phyloP scores from a whole-genome alignment of 2,113 vertebrate genomes.

The Aphyosemion australe region DNA sequence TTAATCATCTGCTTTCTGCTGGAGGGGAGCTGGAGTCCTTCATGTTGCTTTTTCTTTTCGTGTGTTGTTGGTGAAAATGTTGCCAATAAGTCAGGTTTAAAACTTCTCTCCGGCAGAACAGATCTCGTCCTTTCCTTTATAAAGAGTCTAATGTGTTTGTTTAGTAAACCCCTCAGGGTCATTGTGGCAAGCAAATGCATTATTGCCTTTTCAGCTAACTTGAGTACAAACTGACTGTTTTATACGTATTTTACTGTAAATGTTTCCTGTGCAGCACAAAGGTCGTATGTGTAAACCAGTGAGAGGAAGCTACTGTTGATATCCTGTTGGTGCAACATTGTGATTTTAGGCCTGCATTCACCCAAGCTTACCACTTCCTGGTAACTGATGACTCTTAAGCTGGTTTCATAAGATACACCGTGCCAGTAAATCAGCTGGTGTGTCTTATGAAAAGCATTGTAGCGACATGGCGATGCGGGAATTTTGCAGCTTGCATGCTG shows the following conservation, averaged over 20 bases:
- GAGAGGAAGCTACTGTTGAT: slow-evolving; percentile 24
- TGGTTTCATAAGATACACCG: too few relatives aligned
- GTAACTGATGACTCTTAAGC: slow-evolving; percentile 48
- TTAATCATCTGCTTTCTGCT: slow-evolving; percentile 42
- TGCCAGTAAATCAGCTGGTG: too few relatives aligned
- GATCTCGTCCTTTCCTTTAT: neutral
- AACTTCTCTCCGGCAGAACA: neutral
- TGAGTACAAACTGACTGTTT: neutral
- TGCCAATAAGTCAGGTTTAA: neutral
- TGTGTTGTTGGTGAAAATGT: neutral
- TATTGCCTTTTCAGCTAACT: neutral
- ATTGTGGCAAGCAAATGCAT: neutral
- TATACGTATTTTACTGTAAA: neutral
- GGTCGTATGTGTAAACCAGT: neutral
- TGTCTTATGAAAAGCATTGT: too few relatives aligned
- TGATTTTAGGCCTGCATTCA: slow-evolving; percentile 35
- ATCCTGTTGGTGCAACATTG: slow-evolving; percentile 42
- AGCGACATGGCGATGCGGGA: too few relatives aligned
- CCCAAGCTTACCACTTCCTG: slow-evolving; percentile 60
- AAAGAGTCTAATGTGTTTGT: neutral
- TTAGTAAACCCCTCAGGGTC: neutral
- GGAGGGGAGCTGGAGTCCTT: too few relatives aligned
- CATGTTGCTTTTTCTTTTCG: neutral
- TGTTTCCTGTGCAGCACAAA: slow-evolving; percentile 15
- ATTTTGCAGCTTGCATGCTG: too few relatives aligned